Percentiles rank a stretch among this genome's conserved stretches.
Evolutionary conservation across 2,113 vertebrate genomes (phyloP).

Genomic region (Mastomys natalensis): DNA sequence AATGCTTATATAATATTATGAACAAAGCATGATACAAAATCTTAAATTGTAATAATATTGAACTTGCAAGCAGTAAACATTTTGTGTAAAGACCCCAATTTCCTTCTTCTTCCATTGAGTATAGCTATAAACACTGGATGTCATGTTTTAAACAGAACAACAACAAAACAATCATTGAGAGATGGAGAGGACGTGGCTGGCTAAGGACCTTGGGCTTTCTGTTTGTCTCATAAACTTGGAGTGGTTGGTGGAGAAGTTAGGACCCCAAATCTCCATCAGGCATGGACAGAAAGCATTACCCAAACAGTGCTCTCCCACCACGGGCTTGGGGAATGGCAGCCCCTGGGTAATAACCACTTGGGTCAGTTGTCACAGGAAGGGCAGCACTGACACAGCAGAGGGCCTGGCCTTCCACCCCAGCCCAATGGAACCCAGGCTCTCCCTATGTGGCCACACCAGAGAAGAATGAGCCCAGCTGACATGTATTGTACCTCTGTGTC

Average conservation of each 20-base stretch:
- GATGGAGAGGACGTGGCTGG: neutral
- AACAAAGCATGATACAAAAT: neutral
- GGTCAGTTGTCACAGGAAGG: neutral
- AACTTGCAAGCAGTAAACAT: neutral
- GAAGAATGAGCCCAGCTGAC: neutral
- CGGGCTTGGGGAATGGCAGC: neutral
- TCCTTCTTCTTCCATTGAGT: neutral
- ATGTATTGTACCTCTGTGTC: neutral
- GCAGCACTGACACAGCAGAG: neutral
- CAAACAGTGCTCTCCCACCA: neutral
- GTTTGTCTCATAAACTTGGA: neutral
- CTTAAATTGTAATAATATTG: neutral
- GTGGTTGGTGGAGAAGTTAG: neutral
- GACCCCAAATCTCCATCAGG: neutral
- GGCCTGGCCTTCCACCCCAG: neutral
- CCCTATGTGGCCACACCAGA: neutral
- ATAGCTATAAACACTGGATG: neutral
- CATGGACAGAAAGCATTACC: neutral
- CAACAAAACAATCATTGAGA: neutral
- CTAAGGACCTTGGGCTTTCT: neutral
- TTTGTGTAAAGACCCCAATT: neutral
- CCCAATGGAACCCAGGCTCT: neutral
- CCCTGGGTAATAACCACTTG: neutral
- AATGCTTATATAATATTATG: slow-evolving; percentile 34
- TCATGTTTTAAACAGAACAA: neutral